Evolutionary conservation across 1,140 invertebrate species (phyloP).

Genomic region (Nasonia longicornis): DNA sequence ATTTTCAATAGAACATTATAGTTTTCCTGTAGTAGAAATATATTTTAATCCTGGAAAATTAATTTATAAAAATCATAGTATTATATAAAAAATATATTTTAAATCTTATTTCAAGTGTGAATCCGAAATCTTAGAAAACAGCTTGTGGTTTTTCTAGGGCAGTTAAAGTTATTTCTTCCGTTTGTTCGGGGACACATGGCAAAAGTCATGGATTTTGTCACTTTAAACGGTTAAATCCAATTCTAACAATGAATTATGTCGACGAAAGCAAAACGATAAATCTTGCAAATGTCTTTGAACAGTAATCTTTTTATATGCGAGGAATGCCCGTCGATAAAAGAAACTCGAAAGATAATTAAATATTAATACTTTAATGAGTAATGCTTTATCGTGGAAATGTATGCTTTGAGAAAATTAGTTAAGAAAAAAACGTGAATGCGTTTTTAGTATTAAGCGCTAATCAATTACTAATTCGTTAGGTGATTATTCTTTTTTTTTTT

Average conservation of each 20-base stretch:
- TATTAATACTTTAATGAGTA: slow-evolving; percentile 15
- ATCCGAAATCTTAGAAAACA: slow-evolving; percentile 22
- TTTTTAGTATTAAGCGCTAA: slow-evolving; percentile 47
- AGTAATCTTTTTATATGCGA: slow-evolving; percentile 36
- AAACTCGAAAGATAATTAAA: slow-evolving; percentile 16
- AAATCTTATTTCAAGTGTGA: slow-evolving; percentile 20
- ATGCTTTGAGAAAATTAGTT: slow-evolving; percentile 21
- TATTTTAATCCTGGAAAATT: neutral
- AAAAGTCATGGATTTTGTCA: neutral
- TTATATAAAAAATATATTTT: slow-evolving; percentile 34
- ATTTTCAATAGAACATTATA: slow-evolving; percentile 11
- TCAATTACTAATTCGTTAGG: slow-evolving; percentile 39
- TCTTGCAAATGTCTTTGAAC: slow-evolving; percentile 31
- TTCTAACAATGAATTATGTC: neutral
- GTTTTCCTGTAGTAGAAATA: neutral
- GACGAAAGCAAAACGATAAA: neutral
- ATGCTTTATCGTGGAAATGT: slow-evolving; percentile 30
- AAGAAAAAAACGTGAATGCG: slow-evolving; percentile 39
- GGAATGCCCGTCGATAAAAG: slow-evolving; percentile 18
- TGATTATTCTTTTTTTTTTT: slow-evolving; percentile 36
- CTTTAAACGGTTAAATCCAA: slow-evolving; percentile 1
- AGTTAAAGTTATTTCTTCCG: slow-evolving; percentile 38
- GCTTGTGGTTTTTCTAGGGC: slow-evolving; percentile 22
- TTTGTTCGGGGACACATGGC: slow-evolving; percentile 29
- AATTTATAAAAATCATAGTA: neutral